Conservation (phyloP, 2,888 invertebrate species). For the Dorcus hopei region DNA sequence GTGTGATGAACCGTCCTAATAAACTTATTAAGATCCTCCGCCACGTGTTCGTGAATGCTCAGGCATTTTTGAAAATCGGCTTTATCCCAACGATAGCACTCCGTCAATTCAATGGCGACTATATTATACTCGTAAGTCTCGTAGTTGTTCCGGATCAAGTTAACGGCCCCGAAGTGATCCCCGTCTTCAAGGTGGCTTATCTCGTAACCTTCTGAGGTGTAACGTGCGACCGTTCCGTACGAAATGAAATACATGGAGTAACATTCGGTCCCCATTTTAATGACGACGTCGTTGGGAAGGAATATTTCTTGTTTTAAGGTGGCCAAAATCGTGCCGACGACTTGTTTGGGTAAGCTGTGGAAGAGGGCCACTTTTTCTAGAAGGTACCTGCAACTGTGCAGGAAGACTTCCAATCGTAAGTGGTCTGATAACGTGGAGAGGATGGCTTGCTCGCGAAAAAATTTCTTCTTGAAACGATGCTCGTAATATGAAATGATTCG, state of each 20-base stretch:
- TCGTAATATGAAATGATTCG: constrained; percentile 16
- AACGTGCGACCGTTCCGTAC: constrained; percentile 19
- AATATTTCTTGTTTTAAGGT: constrained; percentile 16
- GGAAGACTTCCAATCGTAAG: constrained; percentile 18
- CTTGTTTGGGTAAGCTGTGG: constrained; percentile 8
- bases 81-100: constrained; percentile 19
- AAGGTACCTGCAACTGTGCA: constrained; percentile 18
- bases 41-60: constrained; percentile 1
- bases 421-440: constrained; percentile 16
- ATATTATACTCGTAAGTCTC: not conserved
- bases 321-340: constrained; percentile 17
- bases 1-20: not conserved
- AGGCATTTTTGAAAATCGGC: constrained; percentile 10
- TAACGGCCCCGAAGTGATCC: constrained; percentile 11
- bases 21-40: constrained; percentile 6
- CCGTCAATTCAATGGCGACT: constrained; percentile 21
- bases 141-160: constrained; percentile 8
- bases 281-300: constrained; percentile 19
- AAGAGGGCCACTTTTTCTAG: constrained; percentile 15
- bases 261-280: constrained; percentile 6
- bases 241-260: constrained; percentile 20
- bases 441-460: constrained; percentile 11
- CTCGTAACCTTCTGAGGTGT: constrained; percentile 14
- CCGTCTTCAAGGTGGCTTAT: constrained; percentile 21
- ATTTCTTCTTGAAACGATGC: constrained; percentile 17